A percentile compares a stretch with the other conserved stretches of the same genome.
Evolutionary conservation across 1,140 invertebrate species (phyloP).

Genomic region (Cydia splendana): DNA sequence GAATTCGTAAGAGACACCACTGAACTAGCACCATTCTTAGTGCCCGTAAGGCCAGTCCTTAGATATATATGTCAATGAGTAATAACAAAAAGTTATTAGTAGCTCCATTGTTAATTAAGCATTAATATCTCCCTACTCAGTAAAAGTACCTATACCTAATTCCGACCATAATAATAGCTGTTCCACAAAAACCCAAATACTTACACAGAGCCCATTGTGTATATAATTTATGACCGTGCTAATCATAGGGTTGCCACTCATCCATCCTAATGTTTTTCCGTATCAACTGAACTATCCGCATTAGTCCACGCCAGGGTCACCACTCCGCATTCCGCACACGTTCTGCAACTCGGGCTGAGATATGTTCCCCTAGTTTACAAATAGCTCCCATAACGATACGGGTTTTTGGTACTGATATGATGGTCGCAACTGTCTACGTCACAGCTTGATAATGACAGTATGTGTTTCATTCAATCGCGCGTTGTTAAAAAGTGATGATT

Average conservation of each 20-base stretch:
- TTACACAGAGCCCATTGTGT: not conserved
- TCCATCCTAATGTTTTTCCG: conserved; percentile 15
- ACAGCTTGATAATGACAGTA: not conserved
- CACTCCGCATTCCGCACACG: conserved; percentile 11
- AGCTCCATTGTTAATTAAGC: too few species aligned
- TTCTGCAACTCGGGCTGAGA: not conserved
- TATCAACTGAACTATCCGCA: conserved; percentile 22
- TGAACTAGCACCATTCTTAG: too few species aligned
- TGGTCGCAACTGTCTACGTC: too few species aligned
- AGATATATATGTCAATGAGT: too few species aligned
- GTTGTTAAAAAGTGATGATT: too few species aligned
- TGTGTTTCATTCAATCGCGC: too few species aligned
- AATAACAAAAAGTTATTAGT: too few species aligned
- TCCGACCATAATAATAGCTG: not conserved
- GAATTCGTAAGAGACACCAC: too few species aligned
- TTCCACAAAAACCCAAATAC: not conserved
- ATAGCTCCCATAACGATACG: conserved; percentile 16
- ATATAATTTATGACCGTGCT: conserved; percentile 8
- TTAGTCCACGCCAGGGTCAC: conserved; percentile 10
- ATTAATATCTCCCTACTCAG: too few species aligned
- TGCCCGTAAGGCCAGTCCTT: too few species aligned
- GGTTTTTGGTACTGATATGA: not conserved
- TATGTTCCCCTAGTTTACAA: not conserved
- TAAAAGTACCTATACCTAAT: too few species aligned
- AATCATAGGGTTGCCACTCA: conserved; percentile 17